Evolutionary conservation across 2,797 vertebrate species (phyloP).

Genomic region (Meda fulgida): DNA sequence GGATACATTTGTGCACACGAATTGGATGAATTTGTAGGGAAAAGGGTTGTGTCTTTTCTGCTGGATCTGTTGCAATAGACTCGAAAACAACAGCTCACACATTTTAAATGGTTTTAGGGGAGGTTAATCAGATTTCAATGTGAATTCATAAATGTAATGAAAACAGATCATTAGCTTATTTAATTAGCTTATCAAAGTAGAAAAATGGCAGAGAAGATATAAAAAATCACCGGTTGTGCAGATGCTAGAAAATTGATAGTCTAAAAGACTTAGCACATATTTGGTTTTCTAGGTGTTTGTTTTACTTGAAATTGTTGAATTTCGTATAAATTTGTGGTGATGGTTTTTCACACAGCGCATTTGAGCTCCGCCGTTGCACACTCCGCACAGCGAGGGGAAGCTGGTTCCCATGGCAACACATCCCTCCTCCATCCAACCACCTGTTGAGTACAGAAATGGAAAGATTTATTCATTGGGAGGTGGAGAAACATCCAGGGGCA

Average conservation of each 20-base stretch:
- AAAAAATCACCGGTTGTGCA: not conserved
- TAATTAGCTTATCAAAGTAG: conserved; percentile 34
- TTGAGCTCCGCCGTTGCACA: conserved; percentile 51
- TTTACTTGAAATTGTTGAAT: not conserved
- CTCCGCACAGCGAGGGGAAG: conserved; percentile 58
- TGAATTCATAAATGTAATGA: conserved; percentile 22
- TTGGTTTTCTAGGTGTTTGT: not conserved
- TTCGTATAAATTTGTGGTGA: conserved; percentile 17
- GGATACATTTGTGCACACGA: not conserved
- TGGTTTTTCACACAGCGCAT: conserved; percentile 10
- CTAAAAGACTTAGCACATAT: not conserved
- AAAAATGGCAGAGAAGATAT: not conserved
- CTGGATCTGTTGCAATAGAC: not conserved
- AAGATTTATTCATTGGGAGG: conserved; percentile 65
- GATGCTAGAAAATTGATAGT: not conserved
- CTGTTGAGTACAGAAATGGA: conserved; percentile 77
- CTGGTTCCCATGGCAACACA: conserved; percentile 78
- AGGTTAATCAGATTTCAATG: conserved; percentile 10
- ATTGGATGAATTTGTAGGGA: not conserved
- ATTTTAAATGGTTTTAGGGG: not conserved
- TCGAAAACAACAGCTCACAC: not conserved
- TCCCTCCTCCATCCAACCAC: conserved; percentile 75
- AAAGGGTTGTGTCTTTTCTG: not conserved
- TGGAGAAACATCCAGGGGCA: conserved; percentile 54
- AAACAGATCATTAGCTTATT: conserved; percentile 13